Conservation (phyloP, 2,113 vertebrate genomes). For the Psettodes erumei region DNA sequence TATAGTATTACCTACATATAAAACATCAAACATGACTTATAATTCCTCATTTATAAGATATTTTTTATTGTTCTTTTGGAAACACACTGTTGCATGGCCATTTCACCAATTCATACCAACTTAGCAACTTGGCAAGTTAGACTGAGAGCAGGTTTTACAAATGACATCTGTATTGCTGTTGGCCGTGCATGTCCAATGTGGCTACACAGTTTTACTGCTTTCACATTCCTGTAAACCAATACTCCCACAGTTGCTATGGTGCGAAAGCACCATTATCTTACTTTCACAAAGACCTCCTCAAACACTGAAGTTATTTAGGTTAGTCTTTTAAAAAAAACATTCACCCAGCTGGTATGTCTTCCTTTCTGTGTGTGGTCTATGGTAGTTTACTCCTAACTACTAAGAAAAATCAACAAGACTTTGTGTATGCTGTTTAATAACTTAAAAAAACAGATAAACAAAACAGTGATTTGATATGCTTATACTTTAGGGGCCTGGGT, state of each 20-base stretch:
- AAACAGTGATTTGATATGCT: conserved; percentile 10
- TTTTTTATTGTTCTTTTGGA: background rate
- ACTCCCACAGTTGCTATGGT: conserved; percentile 22
- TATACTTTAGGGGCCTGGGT: background rate
- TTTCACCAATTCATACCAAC: background rate
- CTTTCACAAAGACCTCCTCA: background rate
- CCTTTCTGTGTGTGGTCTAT: background rate
- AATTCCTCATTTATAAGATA: background rate
- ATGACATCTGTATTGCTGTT: background rate
- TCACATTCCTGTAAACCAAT: conserved; percentile 52
- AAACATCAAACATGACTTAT: background rate
- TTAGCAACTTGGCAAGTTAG: background rate
- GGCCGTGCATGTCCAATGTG: accelerated
- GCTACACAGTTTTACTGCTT: conserved; percentile 5
- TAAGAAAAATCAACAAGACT: too few species aligned
- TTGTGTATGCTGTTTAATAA: too few species aligned
- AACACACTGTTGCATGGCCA: background rate
- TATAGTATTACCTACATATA: background rate
- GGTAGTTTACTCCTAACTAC: background rate
- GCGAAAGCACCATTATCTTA: background rate
- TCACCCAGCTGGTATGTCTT: background rate
- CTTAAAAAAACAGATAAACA: background rate
- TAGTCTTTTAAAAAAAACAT: background rate
- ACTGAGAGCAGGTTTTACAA: background rate
- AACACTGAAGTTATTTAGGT: conserved; percentile 8